Percentiles rank a stretch among this genome's conserved stretches.
Conservation (phyloP, 1,140 invertebrate genomes). For the Hypsibius dujardini region DNA sequence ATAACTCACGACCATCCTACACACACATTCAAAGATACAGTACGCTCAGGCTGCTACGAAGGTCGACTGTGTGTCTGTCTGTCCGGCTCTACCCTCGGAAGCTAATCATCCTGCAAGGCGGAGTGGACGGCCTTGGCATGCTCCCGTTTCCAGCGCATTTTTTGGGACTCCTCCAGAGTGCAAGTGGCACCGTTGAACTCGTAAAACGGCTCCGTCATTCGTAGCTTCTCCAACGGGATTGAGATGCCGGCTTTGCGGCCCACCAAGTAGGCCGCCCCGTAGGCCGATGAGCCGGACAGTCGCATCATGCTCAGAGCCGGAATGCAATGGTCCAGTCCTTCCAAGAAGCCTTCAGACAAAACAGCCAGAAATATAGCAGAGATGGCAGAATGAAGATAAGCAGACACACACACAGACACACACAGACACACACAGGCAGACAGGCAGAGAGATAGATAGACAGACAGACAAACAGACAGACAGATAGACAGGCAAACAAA, state of each 20-base stretch:
- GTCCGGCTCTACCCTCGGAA: background rate
- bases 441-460: no score
- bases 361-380: background rate
- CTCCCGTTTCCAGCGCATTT: constrained; percentile 5
- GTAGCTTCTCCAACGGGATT: background rate
- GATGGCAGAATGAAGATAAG: no score
- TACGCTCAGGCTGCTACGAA: background rate
- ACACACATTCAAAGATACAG: background rate
- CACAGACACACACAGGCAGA: no score
- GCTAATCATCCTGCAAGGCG: background rate
- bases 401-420: no score
- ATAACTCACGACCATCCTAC: background rate
- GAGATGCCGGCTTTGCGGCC: constrained; percentile 23
- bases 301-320: constrained; percentile 44
- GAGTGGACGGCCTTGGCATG: background rate
- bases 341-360: constrained; percentile 24
- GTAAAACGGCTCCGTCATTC: background rate
- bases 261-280: constrained; percentile 55
- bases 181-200: constrained; percentile 6
- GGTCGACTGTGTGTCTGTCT: background rate
- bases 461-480: no score
- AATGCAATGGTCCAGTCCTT: constrained; percentile 26
- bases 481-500: no score
- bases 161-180: background rate
- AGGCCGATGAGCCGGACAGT: constrained; percentile 45